A percentile compares a stretch with the other conserved stretches of the same genome.
Conservation (phyloP, 2,113 vertebrate species). For the Oryzias woworae region DNA sequence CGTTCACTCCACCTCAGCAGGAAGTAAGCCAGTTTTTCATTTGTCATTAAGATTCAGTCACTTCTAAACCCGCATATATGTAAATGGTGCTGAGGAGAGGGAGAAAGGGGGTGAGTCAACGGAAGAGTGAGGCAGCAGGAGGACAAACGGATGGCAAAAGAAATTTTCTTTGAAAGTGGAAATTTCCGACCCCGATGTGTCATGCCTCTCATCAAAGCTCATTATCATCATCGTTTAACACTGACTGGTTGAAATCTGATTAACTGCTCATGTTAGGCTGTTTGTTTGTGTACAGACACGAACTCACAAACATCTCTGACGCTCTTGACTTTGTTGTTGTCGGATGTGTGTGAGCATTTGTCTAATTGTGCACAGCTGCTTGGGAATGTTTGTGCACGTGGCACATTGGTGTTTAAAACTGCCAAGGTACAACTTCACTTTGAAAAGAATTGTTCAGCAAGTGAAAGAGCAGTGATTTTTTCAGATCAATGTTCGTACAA, state of each 20-base stretch:
- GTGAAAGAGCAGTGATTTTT: no score
- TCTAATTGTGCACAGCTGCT: conserved; percentile 9
- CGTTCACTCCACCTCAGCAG: conserved; percentile 14
- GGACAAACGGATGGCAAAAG: neutral
- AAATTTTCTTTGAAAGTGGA: no score
- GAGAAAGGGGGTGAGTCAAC: neutral
- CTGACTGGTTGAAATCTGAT: neutral
- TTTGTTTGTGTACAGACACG: conserved; percentile 2
- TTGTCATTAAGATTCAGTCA: conserved; percentile 12
- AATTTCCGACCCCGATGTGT: no score
- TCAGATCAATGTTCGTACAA: no score
- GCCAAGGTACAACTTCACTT: no score
- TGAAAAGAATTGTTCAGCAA: no score
- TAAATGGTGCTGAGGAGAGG: neutral
- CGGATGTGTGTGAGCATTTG: neutral
- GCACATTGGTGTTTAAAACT: no score
- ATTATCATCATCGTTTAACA: neutral
- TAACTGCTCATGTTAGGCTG: conserved; percentile 5
- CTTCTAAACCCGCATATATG: conserved; percentile 1
- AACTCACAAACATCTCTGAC: neutral
- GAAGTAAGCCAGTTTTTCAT: conserved; percentile 11
- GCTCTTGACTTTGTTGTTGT: neutral
- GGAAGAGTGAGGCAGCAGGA: neutral
- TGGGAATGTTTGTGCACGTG: neutral
- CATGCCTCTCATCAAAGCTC: conserved; percentile 1